Conservation (phyloP, 2,113 vertebrate species). For the Ptyas mucosa region DNA sequence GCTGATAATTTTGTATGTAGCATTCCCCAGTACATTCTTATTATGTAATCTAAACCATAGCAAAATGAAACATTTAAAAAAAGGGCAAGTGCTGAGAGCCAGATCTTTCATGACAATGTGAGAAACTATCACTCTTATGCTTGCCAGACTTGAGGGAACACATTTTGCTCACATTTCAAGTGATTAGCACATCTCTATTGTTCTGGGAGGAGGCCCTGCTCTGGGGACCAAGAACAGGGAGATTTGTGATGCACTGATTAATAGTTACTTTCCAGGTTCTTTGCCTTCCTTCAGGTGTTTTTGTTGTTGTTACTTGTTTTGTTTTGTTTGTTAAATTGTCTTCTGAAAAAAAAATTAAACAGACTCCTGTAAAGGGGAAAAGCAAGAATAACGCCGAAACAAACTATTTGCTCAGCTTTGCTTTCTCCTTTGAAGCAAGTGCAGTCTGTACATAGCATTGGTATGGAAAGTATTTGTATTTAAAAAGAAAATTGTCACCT, state of each 20-base stretch:
- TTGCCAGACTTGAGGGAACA: background rate
- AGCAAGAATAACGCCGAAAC: background rate
- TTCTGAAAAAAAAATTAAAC: background rate
- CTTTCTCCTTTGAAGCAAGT: background rate
- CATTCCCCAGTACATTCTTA: background rate
- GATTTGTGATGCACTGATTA: background rate
- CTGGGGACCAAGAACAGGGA: background rate
- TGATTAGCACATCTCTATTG: background rate
- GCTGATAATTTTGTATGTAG: background rate
- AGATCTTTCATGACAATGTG: background rate
- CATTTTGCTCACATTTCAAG: background rate
- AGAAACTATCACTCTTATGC: background rate
- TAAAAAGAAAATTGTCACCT: background rate
- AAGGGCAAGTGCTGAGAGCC: background rate
- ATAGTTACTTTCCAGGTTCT: background rate
- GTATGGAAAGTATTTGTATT: background rate
- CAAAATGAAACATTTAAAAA: background rate
- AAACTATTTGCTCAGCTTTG: background rate
- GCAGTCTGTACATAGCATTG: background rate
- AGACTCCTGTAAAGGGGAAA: background rate
- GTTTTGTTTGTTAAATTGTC: constrained; percentile 42
- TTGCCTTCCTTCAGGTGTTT: background rate
- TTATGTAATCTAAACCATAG: background rate
- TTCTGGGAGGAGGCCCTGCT: background rate
- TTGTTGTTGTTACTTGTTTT: constrained; percentile 16